Evolutionary conservation across 1,140 invertebrate species (phyloP), one percentile per base, ranked within the genome.

Genomic region (Hyposmocoma kahamanoa): DNA sequence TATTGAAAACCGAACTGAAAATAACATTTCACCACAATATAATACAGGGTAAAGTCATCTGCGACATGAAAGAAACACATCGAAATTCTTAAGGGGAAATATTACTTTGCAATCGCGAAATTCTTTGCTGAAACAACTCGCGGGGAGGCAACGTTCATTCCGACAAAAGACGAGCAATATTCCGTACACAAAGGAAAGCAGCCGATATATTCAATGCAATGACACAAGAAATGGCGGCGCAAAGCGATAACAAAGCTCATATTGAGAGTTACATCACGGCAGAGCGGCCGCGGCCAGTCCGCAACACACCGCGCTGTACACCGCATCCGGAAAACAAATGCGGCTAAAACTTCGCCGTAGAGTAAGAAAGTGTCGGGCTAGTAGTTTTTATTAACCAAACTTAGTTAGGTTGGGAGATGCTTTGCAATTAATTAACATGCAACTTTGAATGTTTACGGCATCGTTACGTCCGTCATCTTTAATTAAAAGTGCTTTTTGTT

Each of bases 141-240:
- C 67, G 73, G 75, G 60, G 70, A 77, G 78, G 73, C 78, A 80
- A 79, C 77, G 75, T 82, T 82, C 77, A 79, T 81, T 82, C 78
- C 75, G 75, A 83, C 73, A 84, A 84, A 83, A 78, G 78, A 80
- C 74, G 73, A 84, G 78, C 81, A 81, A 81, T 84, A 84, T 82
- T 82, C 78, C 69, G 74, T n/a, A n/a, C 75, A 84, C 81, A 84
- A 84, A 84, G 79, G 79, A 74, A 73, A 76, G 67, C 74, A 69
- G 67, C 72, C 78, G 78, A 84, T 84, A 84, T 82, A 84, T 84
- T 84, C 81, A 82, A 82, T 82, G 81, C 78, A 81, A 78, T 84
- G 77, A 84, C 81, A 83, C 72, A 82, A 82, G 81, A 81, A 84
- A 82, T 73, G 73, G 72, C 75, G 72, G 71, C 69, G 72, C 74